These are phyloP conservation scores for Platichthys flesus DNA, from an alignment of 2,113 vertebrate genomes.

Conservation along the genomic window DNA sequence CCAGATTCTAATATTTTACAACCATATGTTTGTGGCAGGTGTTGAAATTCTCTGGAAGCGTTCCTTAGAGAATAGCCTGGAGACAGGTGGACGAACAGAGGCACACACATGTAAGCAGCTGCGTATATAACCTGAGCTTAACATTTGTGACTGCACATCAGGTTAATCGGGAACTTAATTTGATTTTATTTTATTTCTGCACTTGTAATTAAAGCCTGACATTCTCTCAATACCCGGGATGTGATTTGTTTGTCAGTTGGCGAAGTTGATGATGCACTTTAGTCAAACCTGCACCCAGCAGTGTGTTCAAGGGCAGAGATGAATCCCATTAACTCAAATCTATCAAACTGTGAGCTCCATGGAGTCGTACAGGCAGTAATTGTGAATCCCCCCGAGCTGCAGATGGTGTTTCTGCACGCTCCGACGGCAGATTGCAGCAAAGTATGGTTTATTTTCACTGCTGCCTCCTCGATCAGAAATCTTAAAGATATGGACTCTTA, in stretches of 20 bases:
- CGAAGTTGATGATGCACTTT: neutral
- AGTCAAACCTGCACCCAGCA: neutral
- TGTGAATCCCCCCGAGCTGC: too few relatives aligned
- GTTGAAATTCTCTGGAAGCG: too few relatives aligned
- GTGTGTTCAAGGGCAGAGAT: conserved; percentile 14
- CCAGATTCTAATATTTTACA: too few relatives aligned
- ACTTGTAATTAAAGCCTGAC: neutral
- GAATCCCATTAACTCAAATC: neutral
- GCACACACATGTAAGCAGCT: too few relatives aligned
- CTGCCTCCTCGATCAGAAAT: too few relatives aligned
- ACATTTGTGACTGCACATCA: neutral
- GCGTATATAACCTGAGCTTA: neutral
- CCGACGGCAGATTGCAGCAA: neutral
- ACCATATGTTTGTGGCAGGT: too few relatives aligned
- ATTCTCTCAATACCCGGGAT: neutral
- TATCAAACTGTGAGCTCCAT: neutral
- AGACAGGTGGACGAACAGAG: too few relatives aligned
- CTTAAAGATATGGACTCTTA: too few relatives aligned
- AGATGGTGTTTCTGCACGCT: too few relatives aligned
- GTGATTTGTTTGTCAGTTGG: neutral
- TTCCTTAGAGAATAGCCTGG: neutral
- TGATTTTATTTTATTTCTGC: too few relatives aligned
- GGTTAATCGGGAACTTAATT: neutral
- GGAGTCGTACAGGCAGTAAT: neutral
- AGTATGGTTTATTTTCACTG: neutral